Conservation (phyloP, 2,888 invertebrate genomes). For the Ferdinandea cuprea region DNA sequence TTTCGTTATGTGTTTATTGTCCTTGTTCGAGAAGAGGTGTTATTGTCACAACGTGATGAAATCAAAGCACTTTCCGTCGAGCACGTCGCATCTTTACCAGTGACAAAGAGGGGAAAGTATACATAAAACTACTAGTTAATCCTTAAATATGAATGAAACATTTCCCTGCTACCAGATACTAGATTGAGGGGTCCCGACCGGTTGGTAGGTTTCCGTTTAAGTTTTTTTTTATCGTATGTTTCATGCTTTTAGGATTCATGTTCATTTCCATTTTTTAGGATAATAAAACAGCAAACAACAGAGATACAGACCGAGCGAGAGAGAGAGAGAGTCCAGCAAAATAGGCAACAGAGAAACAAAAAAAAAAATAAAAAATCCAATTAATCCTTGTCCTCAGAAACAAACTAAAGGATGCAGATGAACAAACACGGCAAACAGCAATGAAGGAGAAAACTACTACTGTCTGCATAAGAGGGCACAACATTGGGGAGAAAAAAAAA, state of each 20-base stretch:
- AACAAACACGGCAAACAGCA: constrained; percentile 49
- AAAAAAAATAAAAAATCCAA: constrained; percentile 52
- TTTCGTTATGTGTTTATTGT: constrained; percentile 49
- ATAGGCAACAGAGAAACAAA: no score
- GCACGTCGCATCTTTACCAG: constrained; percentile 1
- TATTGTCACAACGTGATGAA: constrained; percentile 58
- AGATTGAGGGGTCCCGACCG: no score
- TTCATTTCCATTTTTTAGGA: constrained; percentile 60
- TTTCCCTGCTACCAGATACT: no score
- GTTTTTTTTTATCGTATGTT: constrained; percentile 12
- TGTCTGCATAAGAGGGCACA: no score
- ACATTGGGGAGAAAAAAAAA: constrained; percentile 30
- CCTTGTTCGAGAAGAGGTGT: constrained; percentile 39
- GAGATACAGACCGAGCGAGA: no score
- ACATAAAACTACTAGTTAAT: constrained; percentile 51
- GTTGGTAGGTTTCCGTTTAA: constrained; percentile 20
- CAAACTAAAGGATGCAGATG: constrained; percentile 66
- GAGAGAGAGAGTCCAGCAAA: constrained; percentile 36
- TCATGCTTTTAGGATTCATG: constrained; percentile 41
- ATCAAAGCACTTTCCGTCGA: constrained; percentile 50
- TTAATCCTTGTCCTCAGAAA: constrained; percentile 68
- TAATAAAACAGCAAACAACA: constrained; percentile 58
- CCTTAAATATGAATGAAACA: constrained; percentile 61
- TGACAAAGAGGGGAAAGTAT: constrained; percentile 14
- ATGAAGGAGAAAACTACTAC: constrained; percentile 38